Evolutionary conservation across 2,797 vertebrate genomes (phyloP).

Genomic region (Myotis daubentonii): DNA sequence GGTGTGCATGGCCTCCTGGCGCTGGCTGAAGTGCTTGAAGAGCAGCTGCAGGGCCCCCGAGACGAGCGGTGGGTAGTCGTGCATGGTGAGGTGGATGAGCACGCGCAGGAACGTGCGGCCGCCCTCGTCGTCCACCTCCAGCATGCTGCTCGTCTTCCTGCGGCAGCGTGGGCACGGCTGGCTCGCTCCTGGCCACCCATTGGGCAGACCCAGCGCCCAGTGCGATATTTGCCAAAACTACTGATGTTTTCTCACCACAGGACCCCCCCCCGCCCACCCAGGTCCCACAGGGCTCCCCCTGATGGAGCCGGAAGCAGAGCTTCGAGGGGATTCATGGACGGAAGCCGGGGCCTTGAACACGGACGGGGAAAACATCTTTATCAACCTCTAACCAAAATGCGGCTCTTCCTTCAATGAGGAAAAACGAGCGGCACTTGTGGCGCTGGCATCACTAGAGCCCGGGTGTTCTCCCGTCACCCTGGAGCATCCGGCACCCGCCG

Average conservation of each 20-base stretch:
- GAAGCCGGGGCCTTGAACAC: not conserved
- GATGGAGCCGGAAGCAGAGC: not conserved
- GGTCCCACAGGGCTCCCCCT: not conserved
- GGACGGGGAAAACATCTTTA: not conserved
- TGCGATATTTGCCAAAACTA: not conserved
- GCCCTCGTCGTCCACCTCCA: slow-evolving; percentile 98
- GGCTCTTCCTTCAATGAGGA: not conserved
- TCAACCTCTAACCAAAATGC: not conserved
- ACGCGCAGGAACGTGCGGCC: slow-evolving; percentile 96
- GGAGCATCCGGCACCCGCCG: not conserved
- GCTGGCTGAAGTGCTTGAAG: slow-evolving; percentile 99
- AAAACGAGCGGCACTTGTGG: not conserved
- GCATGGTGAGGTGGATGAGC: slow-evolving; percentile 96
- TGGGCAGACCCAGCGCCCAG: rapidly evolving
- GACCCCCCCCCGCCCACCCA: not conserved
- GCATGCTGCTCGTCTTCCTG: slow-evolving; percentile 96
- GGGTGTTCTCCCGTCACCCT: not conserved
- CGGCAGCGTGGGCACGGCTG: rapidly evolving
- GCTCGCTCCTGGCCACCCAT: rapidly evolving
- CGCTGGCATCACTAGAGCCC: not conserved
- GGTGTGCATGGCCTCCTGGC: slow-evolving; percentile 96
- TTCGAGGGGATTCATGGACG: not conserved
- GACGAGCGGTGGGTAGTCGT: slow-evolving; percentile 94
- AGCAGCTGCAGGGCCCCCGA: slow-evolving; percentile 97
- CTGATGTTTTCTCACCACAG: rapidly evolving